Evolutionary conservation across 2,113 vertebrate genomes (phyloP), one percentile per base, ranked within the genome.

Genomic region (Miniopterus natalensis): DNA sequence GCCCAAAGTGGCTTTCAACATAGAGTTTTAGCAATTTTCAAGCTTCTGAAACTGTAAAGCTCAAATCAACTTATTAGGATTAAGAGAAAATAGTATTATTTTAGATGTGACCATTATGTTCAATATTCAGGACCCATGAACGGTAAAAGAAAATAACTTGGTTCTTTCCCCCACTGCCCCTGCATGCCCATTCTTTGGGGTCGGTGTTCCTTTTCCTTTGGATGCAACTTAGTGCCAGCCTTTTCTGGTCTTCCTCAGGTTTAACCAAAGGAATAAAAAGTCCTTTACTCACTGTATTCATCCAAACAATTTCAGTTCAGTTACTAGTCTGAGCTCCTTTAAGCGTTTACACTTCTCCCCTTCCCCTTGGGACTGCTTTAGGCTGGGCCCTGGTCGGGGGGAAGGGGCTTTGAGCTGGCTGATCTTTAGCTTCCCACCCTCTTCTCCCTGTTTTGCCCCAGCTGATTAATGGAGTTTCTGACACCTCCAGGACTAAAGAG

Each of bases 1-100:
- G 5, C 51, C 45, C 27, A 36, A 90, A 77, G 20, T 45, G 17
- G 42, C 47, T 74, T 84, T 86, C 7, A 0, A 70, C 6, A 21
- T 1, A 25, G 15, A 75, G 47, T 57, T 47, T n/a, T 83, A 80
- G 66, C 17, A 0, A 55, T 63, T 87, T 83, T 83, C 15, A 86
- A 47, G 59, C 49, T 95, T 95, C 89, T 71, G 45, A 85, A 94
- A 47, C n/a, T 63, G 51, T 94, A 36, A 45, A 77, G 78, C 31
- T 65, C 49, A 89, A 79, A 93, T 77, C 20, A 70, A 70, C n/a
- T 42, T 78, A 78, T n/a, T 29, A 18, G 27, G 3, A 65, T 75
- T 45, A 87, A 92, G 88, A 13, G 53, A 95, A 84, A 90, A 27
- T 10, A n/a, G 25, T 12, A 23, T 42, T 68, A 25, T 47, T 36